phyloP scores from a whole-genome alignment of 1,140 invertebrate genomes.

The Planococcus citri region DNA sequence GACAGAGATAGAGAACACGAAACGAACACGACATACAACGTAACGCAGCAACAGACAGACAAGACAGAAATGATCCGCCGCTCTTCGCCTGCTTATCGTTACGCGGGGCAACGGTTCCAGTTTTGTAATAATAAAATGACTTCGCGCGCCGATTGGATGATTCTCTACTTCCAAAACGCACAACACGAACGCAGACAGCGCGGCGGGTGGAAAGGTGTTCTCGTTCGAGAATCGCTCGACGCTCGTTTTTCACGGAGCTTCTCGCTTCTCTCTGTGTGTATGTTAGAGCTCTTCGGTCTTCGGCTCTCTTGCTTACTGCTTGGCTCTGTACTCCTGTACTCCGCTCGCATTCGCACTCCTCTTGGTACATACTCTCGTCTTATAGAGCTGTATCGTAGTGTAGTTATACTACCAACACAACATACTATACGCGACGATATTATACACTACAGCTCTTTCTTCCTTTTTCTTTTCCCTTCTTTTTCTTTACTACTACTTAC shows the following conservation, averaged over 20 bases:
- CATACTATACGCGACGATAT: too few relatives aligned
- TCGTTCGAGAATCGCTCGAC: conserved; percentile 2
- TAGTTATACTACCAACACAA: too few relatives aligned
- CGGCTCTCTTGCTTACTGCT: too few relatives aligned
- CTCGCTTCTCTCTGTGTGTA: background rate
- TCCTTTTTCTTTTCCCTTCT: too few relatives aligned
- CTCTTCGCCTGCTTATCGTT: conserved; percentile 1
- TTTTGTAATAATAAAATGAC: conserved; percentile 4
- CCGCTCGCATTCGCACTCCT: too few relatives aligned
- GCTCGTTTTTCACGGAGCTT: background rate
- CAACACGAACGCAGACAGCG: too few relatives aligned
- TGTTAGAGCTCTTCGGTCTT: background rate
- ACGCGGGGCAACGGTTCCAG: background rate
- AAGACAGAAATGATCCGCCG: background rate
- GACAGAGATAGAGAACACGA: too few relatives aligned
- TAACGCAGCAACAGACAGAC: background rate
- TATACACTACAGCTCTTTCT: too few relatives aligned
- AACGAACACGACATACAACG: background rate
- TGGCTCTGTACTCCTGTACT: too few relatives aligned
- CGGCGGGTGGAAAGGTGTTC: conserved; percentile 4
- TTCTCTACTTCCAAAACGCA: background rate
- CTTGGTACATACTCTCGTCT: too few relatives aligned
- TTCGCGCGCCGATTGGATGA: conserved; percentile 5
- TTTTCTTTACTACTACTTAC: too few relatives aligned
- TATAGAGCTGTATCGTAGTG: too few relatives aligned